Conservation (phyloP, 2,888 invertebrate genomes). For the Drosophila affinis region DNA sequence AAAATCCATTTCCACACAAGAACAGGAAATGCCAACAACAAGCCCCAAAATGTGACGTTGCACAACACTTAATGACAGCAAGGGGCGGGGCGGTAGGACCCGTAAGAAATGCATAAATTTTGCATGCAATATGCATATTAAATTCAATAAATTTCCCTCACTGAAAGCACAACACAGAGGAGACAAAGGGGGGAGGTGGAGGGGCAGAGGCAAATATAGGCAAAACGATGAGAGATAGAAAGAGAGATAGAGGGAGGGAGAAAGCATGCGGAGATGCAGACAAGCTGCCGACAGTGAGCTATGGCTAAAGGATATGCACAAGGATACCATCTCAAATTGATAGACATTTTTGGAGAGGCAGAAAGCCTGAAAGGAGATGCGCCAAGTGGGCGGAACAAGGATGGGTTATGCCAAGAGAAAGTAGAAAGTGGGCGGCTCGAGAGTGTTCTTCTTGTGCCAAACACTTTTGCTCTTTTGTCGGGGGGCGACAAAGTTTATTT, state of each 20-base stretch:
- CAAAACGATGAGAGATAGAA: too few relatives aligned
- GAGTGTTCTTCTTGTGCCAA: conserved; percentile 22
- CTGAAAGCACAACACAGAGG: conserved; percentile 12
- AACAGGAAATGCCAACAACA: conserved; percentile 21
- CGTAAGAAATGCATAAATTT: conserved; percentile 59
- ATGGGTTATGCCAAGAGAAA: not conserved
- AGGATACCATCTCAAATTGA: conserved; percentile 61
- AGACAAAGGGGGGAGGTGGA: not conserved
- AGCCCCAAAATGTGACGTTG: conserved; percentile 35
- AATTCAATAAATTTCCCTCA: conserved; percentile 69
- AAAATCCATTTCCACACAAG: conserved; percentile 33
- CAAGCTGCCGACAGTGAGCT: conserved; percentile 47
- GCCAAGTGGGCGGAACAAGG: conserved; percentile 8
- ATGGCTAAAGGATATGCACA: conserved; percentile 57
- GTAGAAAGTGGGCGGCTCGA: not conserved
- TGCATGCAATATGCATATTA: conserved; percentile 74
- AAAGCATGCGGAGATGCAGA: conserved; percentile 13
- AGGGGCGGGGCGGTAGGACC: conserved; percentile 5
- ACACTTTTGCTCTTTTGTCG: conserved; percentile 53
- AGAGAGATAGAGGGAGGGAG: not conserved
- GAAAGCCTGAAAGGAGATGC: conserved; percentile 17
- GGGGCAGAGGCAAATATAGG: too few relatives aligned
- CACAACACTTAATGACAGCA: conserved; percentile 54
- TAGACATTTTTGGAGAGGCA: conserved; percentile 60
- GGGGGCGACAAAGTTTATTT: conserved; percentile 69